Conservation (phyloP, 2,113 vertebrate species). For the Diphyllodes magnificus region DNA sequence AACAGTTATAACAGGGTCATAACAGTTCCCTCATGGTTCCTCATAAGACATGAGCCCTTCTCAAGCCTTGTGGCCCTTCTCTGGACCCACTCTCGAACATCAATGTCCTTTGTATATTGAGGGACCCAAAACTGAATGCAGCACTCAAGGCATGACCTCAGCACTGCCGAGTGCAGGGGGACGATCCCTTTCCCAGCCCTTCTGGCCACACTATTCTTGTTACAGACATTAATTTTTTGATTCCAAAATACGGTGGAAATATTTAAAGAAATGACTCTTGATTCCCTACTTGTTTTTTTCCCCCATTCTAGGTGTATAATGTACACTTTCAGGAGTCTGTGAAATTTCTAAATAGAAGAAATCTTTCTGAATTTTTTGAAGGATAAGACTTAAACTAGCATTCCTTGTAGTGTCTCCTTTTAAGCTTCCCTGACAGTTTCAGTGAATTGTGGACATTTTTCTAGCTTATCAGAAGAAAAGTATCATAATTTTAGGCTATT, state of each 20-base stretch:
- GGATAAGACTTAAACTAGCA: not conserved
- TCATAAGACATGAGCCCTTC: accelerated
- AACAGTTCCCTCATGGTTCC: accelerated
- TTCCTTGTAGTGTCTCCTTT: not conserved
- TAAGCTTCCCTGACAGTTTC: not conserved
- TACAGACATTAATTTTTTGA: not conserved
- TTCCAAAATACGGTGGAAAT: not conserved
- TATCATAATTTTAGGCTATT: not conserved
- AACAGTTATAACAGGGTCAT: no score
- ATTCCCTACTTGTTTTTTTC: accelerated
- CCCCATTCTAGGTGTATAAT: not conserved
- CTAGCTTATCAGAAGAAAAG: not conserved
- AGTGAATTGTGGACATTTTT: not conserved
- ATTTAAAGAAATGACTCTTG: not conserved
- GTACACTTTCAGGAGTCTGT: not conserved
- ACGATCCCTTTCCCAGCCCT: not conserved
- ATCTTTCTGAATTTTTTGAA: not conserved
- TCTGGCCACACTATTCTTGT: not conserved
- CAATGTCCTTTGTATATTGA: not conserved
- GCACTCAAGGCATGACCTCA: not conserved
- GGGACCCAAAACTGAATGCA: not conserved
- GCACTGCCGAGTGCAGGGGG: accelerated
- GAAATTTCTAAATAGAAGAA: not conserved
- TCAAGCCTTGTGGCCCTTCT: not conserved
- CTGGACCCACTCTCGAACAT: not conserved